Conservation (phyloP, 2,888 invertebrate species). For the Nomada ferruginata region DNA sequence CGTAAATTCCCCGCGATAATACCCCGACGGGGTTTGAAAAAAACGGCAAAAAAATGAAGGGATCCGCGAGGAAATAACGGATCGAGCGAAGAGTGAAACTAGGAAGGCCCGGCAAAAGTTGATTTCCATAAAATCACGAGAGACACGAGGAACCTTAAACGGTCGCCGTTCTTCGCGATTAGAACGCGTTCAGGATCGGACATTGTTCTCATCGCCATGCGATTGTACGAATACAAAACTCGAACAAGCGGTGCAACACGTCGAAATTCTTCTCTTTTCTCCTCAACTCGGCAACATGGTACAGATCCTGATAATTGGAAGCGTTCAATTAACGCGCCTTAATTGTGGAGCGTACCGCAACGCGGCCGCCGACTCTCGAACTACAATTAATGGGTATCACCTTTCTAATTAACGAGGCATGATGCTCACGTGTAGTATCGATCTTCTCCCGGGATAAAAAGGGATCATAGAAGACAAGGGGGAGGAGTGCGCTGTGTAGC, state of each 20-base stretch:
- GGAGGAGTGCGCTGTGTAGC: background rate
- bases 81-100: background rate
- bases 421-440: conserved; percentile 68
- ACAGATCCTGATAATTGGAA: conserved; percentile 78
- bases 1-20: conserved; percentile 3
- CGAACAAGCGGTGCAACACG: background rate
- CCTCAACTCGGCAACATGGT: conserved; percentile 10
- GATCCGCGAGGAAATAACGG: conserved; percentile 25
- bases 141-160: background rate
- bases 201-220: conserved; percentile 10
- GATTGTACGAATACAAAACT: conserved; percentile 4
- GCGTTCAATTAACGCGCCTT: conserved; percentile 81
- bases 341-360: conserved; percentile 77
- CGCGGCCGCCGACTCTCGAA: conserved; percentile 75
- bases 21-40: background rate
- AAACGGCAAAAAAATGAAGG: background rate
- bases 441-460: conserved; percentile 53
- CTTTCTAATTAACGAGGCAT: conserved; percentile 80
- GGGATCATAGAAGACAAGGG: conserved; percentile 28
- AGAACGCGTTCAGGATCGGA: background rate
- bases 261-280: conserved; percentile 17
- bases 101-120: conserved; percentile 11
- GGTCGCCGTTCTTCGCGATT: background rate
- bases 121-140: conserved; percentile 24
- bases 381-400: conserved; percentile 80